Evolutionary conservation across 1,140 invertebrate genomes (phyloP).

Genomic region (Polyergus mexicanus): DNA sequence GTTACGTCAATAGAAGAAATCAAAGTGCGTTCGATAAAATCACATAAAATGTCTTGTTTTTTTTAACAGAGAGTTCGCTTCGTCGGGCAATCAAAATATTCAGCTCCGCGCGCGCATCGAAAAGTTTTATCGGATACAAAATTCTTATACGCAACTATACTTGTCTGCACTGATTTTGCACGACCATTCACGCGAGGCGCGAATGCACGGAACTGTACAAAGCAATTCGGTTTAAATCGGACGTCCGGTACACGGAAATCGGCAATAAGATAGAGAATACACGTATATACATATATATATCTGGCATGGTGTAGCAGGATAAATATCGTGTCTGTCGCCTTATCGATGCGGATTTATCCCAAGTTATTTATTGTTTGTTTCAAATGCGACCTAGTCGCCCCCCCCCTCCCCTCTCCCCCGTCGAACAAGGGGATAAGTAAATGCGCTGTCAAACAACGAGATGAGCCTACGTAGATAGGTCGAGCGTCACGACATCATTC

Average conservation of each 20-base stretch:
- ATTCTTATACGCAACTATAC: background rate
- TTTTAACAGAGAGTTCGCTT: background rate
- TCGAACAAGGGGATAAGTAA: constrained; percentile 50
- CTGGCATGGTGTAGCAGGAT: background rate
- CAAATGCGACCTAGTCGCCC: constrained; percentile 8
- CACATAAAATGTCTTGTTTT: background rate
- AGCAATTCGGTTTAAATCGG: background rate
- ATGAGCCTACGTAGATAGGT: constrained; percentile 45
- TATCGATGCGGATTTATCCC: constrained; percentile 44
- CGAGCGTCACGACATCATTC: constrained; percentile 37
- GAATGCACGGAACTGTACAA: background rate
- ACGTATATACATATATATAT: background rate
- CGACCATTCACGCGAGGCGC: constrained; percentile 10
- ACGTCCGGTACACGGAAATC: constrained; percentile 51
- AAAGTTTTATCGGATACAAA: constrained; percentile 5
- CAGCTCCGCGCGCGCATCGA: background rate
- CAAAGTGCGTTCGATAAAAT: background rate
- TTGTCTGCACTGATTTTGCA: background rate
- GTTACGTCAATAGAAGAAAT: background rate
- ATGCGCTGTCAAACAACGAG: constrained; percentile 33
- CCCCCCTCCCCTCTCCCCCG: no score
- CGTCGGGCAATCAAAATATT: background rate
- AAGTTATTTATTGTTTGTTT: constrained; percentile 53
- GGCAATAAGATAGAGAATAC: constrained; percentile 27
- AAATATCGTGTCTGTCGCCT: constrained; percentile 29